These are phyloP conservation scores for Microhierax caerulescens DNA, from an alignment of 2,797 vertebrate species.

Conservation along the genomic window DNA sequence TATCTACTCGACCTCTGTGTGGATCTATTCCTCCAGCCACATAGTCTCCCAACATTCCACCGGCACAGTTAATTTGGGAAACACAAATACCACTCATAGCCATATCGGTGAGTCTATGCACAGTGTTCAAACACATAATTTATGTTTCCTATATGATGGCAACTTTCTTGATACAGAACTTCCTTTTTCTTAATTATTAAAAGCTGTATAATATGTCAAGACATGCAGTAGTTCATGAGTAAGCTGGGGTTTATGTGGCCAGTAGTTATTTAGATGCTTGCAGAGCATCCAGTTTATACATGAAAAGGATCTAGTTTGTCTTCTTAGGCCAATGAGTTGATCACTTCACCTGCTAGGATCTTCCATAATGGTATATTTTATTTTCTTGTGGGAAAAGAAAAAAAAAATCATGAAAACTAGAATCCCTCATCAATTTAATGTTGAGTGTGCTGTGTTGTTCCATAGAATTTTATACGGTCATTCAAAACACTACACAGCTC, in stretches of 20 bases:
- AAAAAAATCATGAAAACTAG: neutral
- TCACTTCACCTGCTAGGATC: neutral
- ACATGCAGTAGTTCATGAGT: neutral
- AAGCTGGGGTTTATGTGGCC: neutral
- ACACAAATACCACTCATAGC: neutral
- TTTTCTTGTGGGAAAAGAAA: neutral
- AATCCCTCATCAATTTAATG: neutral
- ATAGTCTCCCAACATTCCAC: neutral
- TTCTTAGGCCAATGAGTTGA: neutral
- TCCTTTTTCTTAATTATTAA: neutral
- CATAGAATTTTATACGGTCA: neutral
- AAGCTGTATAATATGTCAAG: neutral
- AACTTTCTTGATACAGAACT: neutral
- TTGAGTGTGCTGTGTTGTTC: neutral
- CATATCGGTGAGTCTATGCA: neutral
- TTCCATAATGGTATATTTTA: neutral
- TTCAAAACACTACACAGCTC: neutral
- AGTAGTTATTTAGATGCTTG: neutral
- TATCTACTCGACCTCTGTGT: neutral
- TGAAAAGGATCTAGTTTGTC: neutral
- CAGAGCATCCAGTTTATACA: neutral
- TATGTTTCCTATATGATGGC: neutral
- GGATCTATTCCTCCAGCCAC: neutral
- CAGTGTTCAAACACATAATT: neutral
- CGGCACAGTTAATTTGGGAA: neutral